These are phyloP conservation scores for Perizoma flavofasciatum DNA, from an alignment of 2,888 invertebrate genomes.

Conservation along the genomic window DNA sequence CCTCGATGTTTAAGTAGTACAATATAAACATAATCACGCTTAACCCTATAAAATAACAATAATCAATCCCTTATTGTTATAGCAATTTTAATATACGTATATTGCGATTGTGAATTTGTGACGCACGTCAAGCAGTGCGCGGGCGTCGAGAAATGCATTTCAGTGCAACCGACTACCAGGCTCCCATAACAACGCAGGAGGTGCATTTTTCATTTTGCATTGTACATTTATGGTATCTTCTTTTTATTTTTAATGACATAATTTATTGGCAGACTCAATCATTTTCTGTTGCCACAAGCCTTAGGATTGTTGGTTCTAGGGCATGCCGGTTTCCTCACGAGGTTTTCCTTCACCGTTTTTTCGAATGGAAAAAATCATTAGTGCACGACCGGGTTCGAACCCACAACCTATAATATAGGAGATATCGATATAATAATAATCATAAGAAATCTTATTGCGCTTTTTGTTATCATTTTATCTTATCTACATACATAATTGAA, in stretches of 20 bases:
- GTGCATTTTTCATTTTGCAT: slow-evolving; percentile 49
- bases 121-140: slow-evolving; percentile 29
- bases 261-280: too few species aligned
- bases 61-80: neutral
- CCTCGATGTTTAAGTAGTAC: too few species aligned
- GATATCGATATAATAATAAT: too few species aligned
- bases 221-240: neutral
- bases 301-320: too few species aligned
- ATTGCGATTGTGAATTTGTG: slow-evolving; percentile 2
- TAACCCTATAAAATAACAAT: neutral
- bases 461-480: slow-evolving; percentile 13
- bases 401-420: too few species aligned
- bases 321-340: too few species aligned
- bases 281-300: too few species aligned
- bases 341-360: too few species aligned
- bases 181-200: slow-evolving; percentile 53
- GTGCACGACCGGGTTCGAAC: too few species aligned
- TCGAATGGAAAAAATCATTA: too few species aligned
- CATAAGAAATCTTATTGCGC: neutral
- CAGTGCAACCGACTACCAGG: slow-evolving; percentile 72
- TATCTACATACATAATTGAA: slow-evolving; percentile 9
- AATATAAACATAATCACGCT: neutral
- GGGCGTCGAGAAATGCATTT: slow-evolving; percentile 61
- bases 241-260: too few species aligned
- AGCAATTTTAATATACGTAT: too few species aligned